phyloP scores from a whole-genome alignment of 1,140 invertebrate genomes.

The Magallana angulata region DNA sequence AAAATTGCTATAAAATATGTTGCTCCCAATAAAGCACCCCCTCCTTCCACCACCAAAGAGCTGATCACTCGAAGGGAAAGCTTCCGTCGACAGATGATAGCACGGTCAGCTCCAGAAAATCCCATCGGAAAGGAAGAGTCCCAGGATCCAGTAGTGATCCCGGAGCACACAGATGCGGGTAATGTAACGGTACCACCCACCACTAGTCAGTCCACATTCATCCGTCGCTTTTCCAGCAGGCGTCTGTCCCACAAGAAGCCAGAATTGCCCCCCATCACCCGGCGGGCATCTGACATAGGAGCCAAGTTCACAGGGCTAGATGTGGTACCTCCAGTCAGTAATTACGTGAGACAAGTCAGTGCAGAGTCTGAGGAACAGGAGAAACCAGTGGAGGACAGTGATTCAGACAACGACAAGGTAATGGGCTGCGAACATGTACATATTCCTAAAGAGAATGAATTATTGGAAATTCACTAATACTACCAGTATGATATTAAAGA shows the following conservation, averaged over 20 bases:
- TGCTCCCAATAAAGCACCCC: constrained; percentile 72
- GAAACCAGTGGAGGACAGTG: constrained; percentile 61
- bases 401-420: constrained; percentile 70
- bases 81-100: constrained; percentile 75
- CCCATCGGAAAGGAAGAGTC: constrained; percentile 44
- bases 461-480: too few species aligned
- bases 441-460: too few species aligned
- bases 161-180: constrained; percentile 40
- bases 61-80: constrained; percentile 74
- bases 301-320: constrained; percentile 37
- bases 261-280: background rate
- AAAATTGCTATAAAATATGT: constrained; percentile 73
- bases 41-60: constrained; percentile 73
- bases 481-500: too few species aligned
- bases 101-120: constrained; percentile 66
- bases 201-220: background rate
- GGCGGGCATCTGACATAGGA: background rate
- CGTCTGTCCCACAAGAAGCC: constrained; percentile 19
- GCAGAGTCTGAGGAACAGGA: constrained; percentile 31
- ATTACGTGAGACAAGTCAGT: constrained; percentile 38
- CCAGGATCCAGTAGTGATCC: constrained; percentile 40
- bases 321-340: constrained; percentile 54
- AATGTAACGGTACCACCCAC: background rate
- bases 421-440: too few species aligned
- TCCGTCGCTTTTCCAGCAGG: constrained; percentile 29